Percentiles rank a stretch among this genome's conserved stretches.
Conservation (phyloP, 2,113 vertebrate species). For the Python bivittatus region DNA sequence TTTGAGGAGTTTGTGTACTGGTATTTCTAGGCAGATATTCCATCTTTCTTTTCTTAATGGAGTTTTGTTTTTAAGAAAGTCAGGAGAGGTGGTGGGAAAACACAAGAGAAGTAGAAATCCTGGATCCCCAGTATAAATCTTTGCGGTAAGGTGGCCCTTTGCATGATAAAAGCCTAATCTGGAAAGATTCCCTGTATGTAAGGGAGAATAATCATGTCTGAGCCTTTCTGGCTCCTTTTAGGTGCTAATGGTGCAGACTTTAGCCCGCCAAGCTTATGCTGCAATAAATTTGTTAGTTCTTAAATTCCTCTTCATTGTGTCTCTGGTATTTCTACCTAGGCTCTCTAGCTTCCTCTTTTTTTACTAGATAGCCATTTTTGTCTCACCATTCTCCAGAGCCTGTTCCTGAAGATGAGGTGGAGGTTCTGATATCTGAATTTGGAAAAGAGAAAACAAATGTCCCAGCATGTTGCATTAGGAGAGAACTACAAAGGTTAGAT, state of each 20-base stretch:
- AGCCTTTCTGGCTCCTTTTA: neutral
- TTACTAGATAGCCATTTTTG: neutral
- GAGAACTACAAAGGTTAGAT: conserved; percentile 30
- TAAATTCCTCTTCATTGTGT: neutral
- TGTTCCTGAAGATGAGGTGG: neutral
- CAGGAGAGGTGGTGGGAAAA: neutral
- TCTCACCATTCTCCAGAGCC: neutral
- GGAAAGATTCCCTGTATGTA: neutral
- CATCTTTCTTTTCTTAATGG: neutral
- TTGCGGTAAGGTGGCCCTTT: neutral
- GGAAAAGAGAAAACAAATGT: neutral
- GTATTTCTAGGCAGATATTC: neutral
- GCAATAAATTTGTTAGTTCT: neutral
- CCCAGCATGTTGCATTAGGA: neutral
- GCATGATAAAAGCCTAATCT: neutral
- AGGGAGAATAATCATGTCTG: neutral
- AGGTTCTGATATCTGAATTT: neutral
- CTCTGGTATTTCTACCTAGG: neutral
- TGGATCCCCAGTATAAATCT: neutral
- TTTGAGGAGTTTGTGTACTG: neutral
- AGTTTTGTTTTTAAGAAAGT: neutral
- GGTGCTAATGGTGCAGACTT: neutral
- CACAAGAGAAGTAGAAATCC: neutral
- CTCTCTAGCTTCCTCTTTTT: neutral
- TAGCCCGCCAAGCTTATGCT: neutral